A percentile compares a stretch with the other conserved stretches of the same genome.
phyloP scores from a whole-genome alignment of 2,113 vertebrate genomes.

The Crocuta crocuta region DNA sequence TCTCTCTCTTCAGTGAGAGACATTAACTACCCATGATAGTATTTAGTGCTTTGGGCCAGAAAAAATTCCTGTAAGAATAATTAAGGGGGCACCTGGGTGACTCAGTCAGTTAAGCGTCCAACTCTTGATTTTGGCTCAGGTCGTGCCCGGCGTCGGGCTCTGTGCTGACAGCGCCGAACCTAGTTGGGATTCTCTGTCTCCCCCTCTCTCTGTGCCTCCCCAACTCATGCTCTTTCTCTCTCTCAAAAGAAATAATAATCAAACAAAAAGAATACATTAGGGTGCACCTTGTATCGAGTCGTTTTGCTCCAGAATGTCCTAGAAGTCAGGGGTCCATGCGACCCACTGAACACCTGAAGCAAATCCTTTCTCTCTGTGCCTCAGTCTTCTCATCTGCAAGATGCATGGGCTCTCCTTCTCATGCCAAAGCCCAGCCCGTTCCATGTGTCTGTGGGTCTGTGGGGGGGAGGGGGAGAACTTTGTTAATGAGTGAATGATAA shows the following conservation, averaged over 20 bases:
- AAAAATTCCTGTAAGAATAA: neutral
- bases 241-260: no score
- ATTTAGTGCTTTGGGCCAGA: neutral
- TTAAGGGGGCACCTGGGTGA: no score
- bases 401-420: rapidly evolving
- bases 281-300: neutral
- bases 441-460: rapidly evolving
- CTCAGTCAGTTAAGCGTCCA: no score
- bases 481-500: neutral
- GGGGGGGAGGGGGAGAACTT: no score
- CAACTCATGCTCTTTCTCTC: no score
- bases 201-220: no score
- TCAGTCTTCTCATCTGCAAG: neutral
- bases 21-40: neutral
- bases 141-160: no score
- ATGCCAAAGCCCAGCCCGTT: no score
- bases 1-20: neutral
- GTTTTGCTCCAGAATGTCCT: neutral
- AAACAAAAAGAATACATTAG: no score
- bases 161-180: no score
- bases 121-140: no score
- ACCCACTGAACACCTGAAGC: neutral
- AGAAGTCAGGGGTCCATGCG: neutral
- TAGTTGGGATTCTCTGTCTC: no score
- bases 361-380: neutral